Conservation (phyloP, 2,888 invertebrate genomes). For the Idaea biselata region DNA sequence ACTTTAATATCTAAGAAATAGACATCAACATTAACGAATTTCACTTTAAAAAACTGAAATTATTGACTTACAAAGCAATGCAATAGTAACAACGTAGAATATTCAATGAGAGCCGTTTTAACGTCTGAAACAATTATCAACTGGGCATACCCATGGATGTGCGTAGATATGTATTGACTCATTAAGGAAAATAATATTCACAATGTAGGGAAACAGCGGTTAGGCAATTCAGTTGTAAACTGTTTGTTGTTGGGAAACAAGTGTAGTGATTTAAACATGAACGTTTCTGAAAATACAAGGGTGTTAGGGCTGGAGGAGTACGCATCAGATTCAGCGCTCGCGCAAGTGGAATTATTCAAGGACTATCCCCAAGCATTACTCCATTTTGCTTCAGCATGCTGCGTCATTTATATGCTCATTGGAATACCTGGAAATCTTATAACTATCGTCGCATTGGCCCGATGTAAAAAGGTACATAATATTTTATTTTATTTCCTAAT, state of each 20-base stretch:
- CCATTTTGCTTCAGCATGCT: slow-evolving; percentile 85
- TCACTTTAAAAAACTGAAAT: slow-evolving; percentile 29
- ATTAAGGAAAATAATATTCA: slow-evolving; percentile 58
- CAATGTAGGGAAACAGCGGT: slow-evolving; percentile 44
- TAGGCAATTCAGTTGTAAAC: slow-evolving; percentile 49
- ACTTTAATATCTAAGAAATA: background rate
- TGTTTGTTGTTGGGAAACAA: slow-evolving; percentile 40
- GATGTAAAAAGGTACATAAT: slow-evolving; percentile 85
- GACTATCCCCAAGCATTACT: slow-evolving; percentile 85
- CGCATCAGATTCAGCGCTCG: slow-evolving; percentile 49
- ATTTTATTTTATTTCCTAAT: slow-evolving; percentile 4
- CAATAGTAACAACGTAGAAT: background rate
- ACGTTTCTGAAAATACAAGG: slow-evolving; percentile 15
- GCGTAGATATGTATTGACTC: slow-evolving; percentile 55
- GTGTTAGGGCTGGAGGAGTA: slow-evolving; percentile 44
- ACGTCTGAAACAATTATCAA: slow-evolving; percentile 40
- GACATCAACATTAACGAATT: slow-evolving; percentile 15
- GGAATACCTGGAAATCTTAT: slow-evolving; percentile 90
- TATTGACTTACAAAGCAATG: background rate
- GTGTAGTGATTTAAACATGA: slow-evolving; percentile 35
- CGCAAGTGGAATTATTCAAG: slow-evolving; percentile 78
- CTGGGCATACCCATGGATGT: slow-evolving; percentile 47
- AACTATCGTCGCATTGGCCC: slow-evolving; percentile 87
- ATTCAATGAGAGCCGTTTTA: slow-evolving; percentile 8
- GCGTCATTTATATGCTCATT: slow-evolving; percentile 86